phyloP scores from a whole-genome alignment of 2,113 vertebrate genomes.

The Hippocampus comes region DNA sequence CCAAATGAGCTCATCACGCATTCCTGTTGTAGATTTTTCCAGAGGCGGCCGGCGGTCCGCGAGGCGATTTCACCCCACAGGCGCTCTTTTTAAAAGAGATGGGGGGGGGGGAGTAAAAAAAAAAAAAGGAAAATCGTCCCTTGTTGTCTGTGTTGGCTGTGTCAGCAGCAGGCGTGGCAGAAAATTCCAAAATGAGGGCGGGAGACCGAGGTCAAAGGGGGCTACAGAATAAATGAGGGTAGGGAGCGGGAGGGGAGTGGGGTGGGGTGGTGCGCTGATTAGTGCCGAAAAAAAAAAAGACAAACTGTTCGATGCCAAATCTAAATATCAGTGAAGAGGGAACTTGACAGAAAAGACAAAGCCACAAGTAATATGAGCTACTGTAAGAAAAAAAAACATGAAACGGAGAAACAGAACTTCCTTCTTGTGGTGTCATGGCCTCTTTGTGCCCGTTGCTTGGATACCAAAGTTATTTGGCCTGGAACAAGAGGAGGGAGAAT shows the following conservation, averaged over 20 bases:
- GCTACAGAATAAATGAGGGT: slow-evolving; percentile 8
- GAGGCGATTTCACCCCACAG: slow-evolving; percentile 59
- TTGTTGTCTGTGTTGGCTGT: slow-evolving; percentile 53
- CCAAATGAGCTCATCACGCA: slow-evolving; percentile 52
- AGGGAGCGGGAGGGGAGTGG: neutral
- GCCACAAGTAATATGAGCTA: neutral
- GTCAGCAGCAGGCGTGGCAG: slow-evolving; percentile 67
- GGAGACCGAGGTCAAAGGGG: slow-evolving; percentile 18
- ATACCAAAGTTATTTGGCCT: slow-evolving; percentile 51
- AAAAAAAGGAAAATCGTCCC: slow-evolving; percentile 51
- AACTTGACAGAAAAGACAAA: neutral
- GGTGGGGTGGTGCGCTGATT: neutral
- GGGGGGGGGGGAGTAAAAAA: neutral
- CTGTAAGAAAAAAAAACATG: slow-evolving; percentile 1
- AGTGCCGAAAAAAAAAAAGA: neutral
- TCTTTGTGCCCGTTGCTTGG: slow-evolving; percentile 70
- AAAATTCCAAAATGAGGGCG: slow-evolving; percentile 42
- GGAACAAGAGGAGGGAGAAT: slow-evolving; percentile 33
- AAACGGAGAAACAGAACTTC: slow-evolving; percentile 26
- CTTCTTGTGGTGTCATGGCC: slow-evolving; percentile 39
- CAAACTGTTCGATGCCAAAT: neutral
- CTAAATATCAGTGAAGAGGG: neutral
- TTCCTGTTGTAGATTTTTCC: slow-evolving; percentile 63
- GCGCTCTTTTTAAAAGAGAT: slow-evolving; percentile 28
- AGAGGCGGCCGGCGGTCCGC: slow-evolving; percentile 31